Conservation (phyloP, 2,113 vertebrate species). For the Butorides virescens region DNA sequence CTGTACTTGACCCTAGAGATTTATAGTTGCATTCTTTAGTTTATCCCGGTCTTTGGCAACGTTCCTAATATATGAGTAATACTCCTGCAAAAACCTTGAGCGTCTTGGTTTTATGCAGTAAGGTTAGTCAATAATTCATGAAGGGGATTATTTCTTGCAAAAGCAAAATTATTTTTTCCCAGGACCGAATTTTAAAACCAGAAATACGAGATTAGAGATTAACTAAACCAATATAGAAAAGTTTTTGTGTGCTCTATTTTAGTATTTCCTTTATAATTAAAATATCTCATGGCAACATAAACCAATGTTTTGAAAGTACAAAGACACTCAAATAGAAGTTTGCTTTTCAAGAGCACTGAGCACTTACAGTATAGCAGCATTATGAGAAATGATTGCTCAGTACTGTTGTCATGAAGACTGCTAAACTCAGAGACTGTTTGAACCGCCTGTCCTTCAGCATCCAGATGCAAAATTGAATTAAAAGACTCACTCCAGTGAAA, state of each 20-base stretch:
- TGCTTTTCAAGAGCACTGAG: neutral
- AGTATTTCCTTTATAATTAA: neutral
- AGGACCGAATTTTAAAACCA: neutral
- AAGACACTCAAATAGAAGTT: neutral
- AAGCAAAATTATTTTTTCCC: neutral
- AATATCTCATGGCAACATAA: neutral
- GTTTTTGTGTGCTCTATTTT: neutral
- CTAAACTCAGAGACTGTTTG: neutral
- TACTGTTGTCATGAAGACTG: neutral
- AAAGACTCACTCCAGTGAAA: neutral
- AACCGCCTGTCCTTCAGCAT: neutral
- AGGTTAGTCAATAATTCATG: conserved; percentile 19
- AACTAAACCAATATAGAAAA: neutral
- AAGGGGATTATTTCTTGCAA: neutral
- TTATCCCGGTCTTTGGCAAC: neutral
- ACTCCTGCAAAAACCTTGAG: neutral
- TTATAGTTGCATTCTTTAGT: conserved; percentile 8
- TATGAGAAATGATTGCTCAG: neutral
- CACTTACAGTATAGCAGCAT: neutral
- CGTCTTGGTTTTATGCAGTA: neutral
- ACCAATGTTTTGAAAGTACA: neutral
- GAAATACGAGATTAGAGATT: neutral
- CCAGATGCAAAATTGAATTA: neutral
- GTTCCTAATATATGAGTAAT: conserved; percentile 30
- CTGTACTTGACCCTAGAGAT: conserved; percentile 5